Base-by-base conservation (phyloP, 2,113 vertebrate species). In the Brachyistius frenatus region DNA sequence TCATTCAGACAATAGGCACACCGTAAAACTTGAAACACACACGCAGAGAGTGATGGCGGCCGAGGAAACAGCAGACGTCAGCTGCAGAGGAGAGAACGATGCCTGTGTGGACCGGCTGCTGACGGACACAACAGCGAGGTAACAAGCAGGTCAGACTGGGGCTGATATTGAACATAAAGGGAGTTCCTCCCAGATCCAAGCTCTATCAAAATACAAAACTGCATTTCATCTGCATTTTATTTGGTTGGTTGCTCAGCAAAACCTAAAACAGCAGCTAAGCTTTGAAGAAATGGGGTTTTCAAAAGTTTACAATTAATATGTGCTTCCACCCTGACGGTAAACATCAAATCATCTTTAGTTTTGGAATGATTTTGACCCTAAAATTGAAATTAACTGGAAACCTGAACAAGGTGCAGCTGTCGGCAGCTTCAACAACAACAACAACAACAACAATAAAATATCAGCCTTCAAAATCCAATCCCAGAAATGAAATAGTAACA, bases 1-100 rank as follows among this genome's bases (percentile, higher is more conserved):
- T 60, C 73, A 5, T 41, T 64, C 86, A 86, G 78, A 86, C 78
- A 78, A 82, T 67, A 81, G 86, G 74, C 65, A 65, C 66, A 16
- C 72, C 35, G 35, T 78, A 67, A 84, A 70, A 71, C 80, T 81
- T 76, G 66, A 81, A 78, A 85, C 66, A 46, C 71, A 58, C 58
- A 47, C 36, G 15, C 13, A 8, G 1, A 80, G 39, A 36, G 33
- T 2, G 49, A 54, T 37, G 73, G 70, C 6, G 32, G 33, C 60
- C 3, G 64, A 53, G 56, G 73, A 73, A 39, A 71, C 62, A 36
- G 73, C 73, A 60, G 73, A 53, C 60, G 36, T 54, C 53, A n/a
- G 47, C 70, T 47, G 71, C 53, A 32, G 52, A 46, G 72, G 52
- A 39, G 70, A 60, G 9, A 69, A 5, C 32, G 15, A 16, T 10